These are phyloP conservation scores for Archips crataeganus DNA, from an alignment of 2,888 invertebrate genomes.

Conservation along the genomic window DNA sequence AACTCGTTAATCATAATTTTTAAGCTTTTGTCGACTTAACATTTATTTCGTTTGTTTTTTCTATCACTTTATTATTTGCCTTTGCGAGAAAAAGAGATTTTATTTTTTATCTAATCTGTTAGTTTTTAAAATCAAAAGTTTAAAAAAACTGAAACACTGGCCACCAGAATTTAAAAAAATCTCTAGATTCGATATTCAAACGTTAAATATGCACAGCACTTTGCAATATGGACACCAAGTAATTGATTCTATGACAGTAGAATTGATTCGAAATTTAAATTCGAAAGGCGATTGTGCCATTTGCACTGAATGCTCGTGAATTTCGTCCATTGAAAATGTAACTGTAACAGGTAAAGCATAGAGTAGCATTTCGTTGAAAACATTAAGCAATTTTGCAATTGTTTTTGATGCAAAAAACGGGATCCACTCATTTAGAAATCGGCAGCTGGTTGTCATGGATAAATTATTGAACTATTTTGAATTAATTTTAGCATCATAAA, in stretches of 20 bases:
- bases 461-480: neutral
- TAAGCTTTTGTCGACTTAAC: too few relatives aligned
- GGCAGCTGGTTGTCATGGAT: slow-evolving; percentile 7
- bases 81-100: too few relatives aligned
- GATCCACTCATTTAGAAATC: neutral
- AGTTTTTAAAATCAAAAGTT: too few relatives aligned
- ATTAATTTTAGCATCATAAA: neutral
- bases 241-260: slow-evolving; percentile 38
- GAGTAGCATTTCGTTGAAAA: neutral
- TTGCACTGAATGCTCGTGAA: slow-evolving; percentile 6
- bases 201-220: slow-evolving; percentile 23
- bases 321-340: neutral
- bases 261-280: slow-evolving; percentile 39
- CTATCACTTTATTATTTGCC: too few relatives aligned
- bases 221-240: slow-evolving; percentile 34
- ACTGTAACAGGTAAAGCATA: neutral
- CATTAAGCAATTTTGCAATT: slow-evolving; percentile 14
- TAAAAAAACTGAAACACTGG: neutral
- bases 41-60: too few relatives aligned
- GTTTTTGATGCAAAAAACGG: neutral
- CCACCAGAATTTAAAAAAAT: neutral
- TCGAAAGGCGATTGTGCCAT: slow-evolving; percentile 33
- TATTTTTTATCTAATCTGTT: too few relatives aligned
- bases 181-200: slow-evolving; percentile 23
- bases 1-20: too few relatives aligned